Evolutionary conservation across 1,140 invertebrate genomes (phyloP), one percentile per base, ranked within the genome.

Genomic region (Thalassaphorura encarpata): DNA sequence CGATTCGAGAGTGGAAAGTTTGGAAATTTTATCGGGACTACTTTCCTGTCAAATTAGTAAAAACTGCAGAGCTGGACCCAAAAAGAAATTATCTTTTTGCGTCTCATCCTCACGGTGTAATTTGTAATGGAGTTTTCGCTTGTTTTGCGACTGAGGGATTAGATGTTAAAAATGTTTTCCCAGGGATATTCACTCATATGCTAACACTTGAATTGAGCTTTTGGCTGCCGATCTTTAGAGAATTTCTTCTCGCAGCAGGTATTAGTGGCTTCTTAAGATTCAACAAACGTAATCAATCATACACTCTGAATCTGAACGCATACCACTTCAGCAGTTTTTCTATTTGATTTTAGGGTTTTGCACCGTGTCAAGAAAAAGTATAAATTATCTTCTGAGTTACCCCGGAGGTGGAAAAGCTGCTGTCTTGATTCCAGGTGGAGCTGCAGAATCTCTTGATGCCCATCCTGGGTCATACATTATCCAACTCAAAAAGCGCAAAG

Each of bases 31-130:
- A 82, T 67, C 72, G 79, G 8, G 77, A 83, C 58, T 95, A 89
- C 69, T 96, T 94, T 69, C 91, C 91, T 0, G 69, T 91, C 2
- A 80, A 80, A 50, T 68, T 95, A 15, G 77, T 85, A 0, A 92
- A 91, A 70, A 87, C 87, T 0, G 76, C 72, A 0, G 87, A 92
- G 13, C 68, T 95, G 36, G 80, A 85, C 66, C 79, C 87, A 2
- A 73, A 77, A 8, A 81, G 75, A 60, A 91, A 91, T 69, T 95
- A 95, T 68, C 75, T 95, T 4, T 80, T 95, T 58, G 85, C 84
- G 3, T 81, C 79, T 47, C 91, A 90, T 71, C 93, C 93, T 1
- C 93, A 97, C 70, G 93, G 92, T 1, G 76, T 95, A 8, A 73
- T 89, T 5, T 81, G 82, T 29, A 77, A 79, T 6, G 88, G 89